Base-by-base conservation (phyloP, 2,888 invertebrate genomes). In the Arctia plantaginis region DNA sequence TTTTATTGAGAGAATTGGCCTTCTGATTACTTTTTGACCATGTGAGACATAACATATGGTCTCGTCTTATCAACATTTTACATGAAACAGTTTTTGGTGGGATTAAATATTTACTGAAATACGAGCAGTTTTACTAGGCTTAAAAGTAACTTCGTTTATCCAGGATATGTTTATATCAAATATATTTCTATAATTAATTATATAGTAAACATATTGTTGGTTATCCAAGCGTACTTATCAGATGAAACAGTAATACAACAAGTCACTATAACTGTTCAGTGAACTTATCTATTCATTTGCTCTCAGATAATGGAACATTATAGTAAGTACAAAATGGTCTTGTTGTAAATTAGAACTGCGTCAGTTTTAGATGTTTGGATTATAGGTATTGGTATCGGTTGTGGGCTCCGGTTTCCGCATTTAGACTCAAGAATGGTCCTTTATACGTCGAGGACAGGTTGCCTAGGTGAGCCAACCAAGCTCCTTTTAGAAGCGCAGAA, bases 191-290 rank as follows among this genome's bases (percentile, higher is more conserved):
- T 55, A 75, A 66, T 73, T 69, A 70, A 44, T 39, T 68, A 71
- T 62, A 44, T 59, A 76, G 27, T 7, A 41, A 62, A 74, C 51
- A 62, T 55, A 75, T 71, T 73, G 35, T 55, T 73, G 59, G 7
- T 71, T 73, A 55, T 20, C 65, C n/a, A 33, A 30, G n/a, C 41
- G 69, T 59, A 27, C 18, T 72, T 68, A 67, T 73, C 51, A 62
- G 69, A 51, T 76, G 70, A 66, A 77, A 73, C 71, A 75, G 71
- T 75, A 77, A 67, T 73, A 82, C 71, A 84, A 75, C 27, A 39
- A 27, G 64, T 72, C 73, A 72, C 68, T 84, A 69, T 74, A 23
- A 73, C 67, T 78, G 69, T 59, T n/a, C 51, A 68, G 39, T 70
- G 71, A 71, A 67, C 69, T 62, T 71, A 67, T 66, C 44, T 71